Conservation (phyloP, 2,113 vertebrate genomes). For the Paraplagusia blochii region DNA sequence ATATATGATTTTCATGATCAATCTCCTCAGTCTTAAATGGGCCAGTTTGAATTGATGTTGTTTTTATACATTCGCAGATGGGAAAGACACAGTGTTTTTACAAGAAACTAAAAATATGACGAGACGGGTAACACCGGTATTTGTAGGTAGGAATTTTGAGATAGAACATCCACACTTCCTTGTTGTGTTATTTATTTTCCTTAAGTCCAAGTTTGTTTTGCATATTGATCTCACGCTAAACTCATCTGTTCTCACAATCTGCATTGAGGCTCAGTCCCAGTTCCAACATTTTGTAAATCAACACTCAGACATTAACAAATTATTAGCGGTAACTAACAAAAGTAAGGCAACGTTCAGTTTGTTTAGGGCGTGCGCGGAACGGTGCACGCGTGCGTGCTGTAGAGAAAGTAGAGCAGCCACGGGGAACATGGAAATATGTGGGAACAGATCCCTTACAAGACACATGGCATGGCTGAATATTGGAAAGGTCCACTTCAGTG, state of each 20-base stretch:
- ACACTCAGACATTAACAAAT: constrained; percentile 51
- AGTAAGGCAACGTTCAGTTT: constrained; percentile 30
- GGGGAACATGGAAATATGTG: constrained; percentile 46
- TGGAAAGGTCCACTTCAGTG: constrained; percentile 67
- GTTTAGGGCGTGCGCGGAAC: constrained; percentile 28
- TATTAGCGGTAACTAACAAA: constrained; percentile 44
- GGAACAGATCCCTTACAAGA: constrained; percentile 60
- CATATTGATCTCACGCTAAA: constrained; percentile 43
- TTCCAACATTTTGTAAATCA: constrained; percentile 47
- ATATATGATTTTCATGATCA: constrained; percentile 68
- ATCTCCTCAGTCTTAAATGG: constrained; percentile 49
- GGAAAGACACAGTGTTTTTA: constrained; percentile 60
- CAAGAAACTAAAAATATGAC: constrained; percentile 51
- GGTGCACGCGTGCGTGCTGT: constrained; percentile 2
- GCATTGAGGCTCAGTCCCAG: constrained; percentile 21
- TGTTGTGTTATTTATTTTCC: too few relatives aligned
- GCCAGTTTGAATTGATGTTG: constrained; percentile 49
- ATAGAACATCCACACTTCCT: constrained; percentile 28
- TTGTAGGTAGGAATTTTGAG: constrained; percentile 23
- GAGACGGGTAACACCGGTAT: constrained; percentile 19
- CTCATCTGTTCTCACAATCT: constrained; percentile 32
- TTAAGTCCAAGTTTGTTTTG: constrained; percentile 9
- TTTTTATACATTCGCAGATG: constrained; percentile 62
- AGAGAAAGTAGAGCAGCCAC: constrained; percentile 29
- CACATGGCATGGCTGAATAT: constrained; percentile 55